Conservation (phyloP, 2,888 invertebrate genomes). For the Nomada ferruginata region DNA sequence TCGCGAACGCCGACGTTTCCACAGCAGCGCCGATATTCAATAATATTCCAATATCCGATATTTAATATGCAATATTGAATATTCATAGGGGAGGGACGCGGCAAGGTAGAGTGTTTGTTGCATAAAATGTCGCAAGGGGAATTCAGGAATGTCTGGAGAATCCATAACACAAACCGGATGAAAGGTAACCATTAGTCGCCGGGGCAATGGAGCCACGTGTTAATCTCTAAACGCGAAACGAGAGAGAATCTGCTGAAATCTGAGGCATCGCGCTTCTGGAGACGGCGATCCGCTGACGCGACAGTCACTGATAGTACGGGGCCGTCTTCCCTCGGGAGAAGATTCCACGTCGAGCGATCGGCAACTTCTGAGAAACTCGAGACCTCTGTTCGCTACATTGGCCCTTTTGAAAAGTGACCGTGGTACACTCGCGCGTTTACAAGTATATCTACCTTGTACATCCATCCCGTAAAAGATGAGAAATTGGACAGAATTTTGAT, state of each 20-base stretch:
- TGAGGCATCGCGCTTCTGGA: constrained; percentile 50
- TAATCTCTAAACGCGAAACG: constrained; percentile 64
- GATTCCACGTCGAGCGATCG: constrained; percentile 56
- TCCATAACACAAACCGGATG: constrained; percentile 12
- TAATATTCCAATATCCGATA: too few relatives aligned
- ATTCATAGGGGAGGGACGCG: too few relatives aligned
- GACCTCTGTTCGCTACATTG: constrained; percentile 18
- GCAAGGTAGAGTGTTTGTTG: background rate
- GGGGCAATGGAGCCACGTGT: constrained; percentile 33
- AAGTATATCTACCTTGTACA: background rate
- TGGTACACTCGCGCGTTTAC: background rate
- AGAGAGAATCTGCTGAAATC: constrained; percentile 61
- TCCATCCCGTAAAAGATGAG: constrained; percentile 1
- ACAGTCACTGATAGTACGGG: constrained; percentile 57
- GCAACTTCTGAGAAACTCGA: constrained; percentile 45
- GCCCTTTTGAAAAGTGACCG: background rate
- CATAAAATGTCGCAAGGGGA: background rate
- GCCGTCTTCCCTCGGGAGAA: constrained; percentile 63
- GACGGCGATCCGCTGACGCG: constrained; percentile 71
- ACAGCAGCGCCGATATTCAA: too few relatives aligned
- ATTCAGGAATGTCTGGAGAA: constrained; percentile 5
- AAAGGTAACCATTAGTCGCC: constrained; percentile 21
- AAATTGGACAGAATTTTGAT: constrained; percentile 17
- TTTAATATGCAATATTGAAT: too few relatives aligned
- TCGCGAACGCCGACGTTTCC: too few relatives aligned